A percentile compares a stretch with the other conserved stretches of the same genome.
Evolutionary conservation across 2,113 vertebrate genomes (phyloP).

Genomic region (Bambusicola thoracicus): DNA sequence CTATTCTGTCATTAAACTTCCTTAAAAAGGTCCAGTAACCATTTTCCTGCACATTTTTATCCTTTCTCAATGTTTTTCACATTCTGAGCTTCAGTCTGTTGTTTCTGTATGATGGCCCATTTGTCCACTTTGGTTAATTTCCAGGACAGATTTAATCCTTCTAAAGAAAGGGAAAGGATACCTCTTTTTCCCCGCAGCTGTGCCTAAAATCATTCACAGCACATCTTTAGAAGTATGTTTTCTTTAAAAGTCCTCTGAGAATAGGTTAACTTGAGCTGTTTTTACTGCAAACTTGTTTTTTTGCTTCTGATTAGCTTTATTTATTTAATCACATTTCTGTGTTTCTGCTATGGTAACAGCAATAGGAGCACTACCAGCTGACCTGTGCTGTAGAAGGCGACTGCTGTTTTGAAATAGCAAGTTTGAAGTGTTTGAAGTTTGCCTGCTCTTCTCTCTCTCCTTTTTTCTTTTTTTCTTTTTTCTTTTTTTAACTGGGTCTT

Average conservation of each 20-base stretch:
- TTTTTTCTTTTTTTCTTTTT: background rate
- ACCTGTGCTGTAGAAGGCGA: background rate
- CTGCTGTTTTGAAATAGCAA: constrained; percentile 4
- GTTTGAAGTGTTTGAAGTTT: background rate
- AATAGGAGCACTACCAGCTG: constrained; percentile 9
- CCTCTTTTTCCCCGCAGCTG: background rate
- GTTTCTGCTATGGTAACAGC: constrained; percentile 58
- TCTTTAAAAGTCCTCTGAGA: constrained; percentile 44
- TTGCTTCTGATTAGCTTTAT: constrained; percentile 59
- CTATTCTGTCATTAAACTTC: constrained; percentile 7
- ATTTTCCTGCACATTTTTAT: constrained; percentile 23
- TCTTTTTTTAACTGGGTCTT: background rate
- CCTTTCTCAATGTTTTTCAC: constrained; percentile 12
- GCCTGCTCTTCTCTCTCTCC: background rate
- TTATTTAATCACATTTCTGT: constrained; percentile 59
- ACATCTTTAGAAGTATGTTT: constrained; percentile 58
- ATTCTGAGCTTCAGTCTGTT: constrained; percentile 23
- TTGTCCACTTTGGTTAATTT: constrained; percentile 30
- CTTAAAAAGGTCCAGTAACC: constrained; percentile 31
- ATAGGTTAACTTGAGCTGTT: constrained; percentile 25
- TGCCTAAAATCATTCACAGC: constrained; percentile 42
- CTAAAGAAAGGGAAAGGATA: constrained; percentile 27
- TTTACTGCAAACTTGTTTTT: constrained; percentile 14
- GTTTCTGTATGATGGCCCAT: constrained; percentile 3
- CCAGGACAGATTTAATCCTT: constrained; percentile 47